Evolutionary conservation across 2,797 vertebrate genomes (phyloP), one percentile per base, ranked within the genome.

Genomic region (Lutjanus argentimaculatus): DNA sequence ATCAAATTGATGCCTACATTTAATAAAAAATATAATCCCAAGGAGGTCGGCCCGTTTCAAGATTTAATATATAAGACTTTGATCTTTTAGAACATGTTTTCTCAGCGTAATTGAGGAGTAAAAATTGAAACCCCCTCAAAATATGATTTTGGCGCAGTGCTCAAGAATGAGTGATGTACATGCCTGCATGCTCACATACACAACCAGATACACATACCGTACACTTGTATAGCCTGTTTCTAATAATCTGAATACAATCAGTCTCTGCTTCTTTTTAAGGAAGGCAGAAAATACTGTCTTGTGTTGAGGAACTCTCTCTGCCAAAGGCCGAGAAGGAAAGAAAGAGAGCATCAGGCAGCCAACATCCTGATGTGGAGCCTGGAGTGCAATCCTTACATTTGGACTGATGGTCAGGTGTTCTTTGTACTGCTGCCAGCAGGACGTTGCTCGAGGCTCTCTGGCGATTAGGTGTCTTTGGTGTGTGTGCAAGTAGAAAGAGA

Each of bases 391-490:
- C 80, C 75, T 89, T 88, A 85, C 86, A 86, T 92, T 94, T 88
- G 82, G 88, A 93, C 93, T 91, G 89, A 89, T 78, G 84, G 80
- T 92, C 90, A 92, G 88, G 87, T 91, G 85, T 77, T 74, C 92
- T 94, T 94, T 95, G 91, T 93, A 85, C 89, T 89, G 67, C 52
- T 86, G 91, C 95, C 94, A 95, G 74, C 30, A 43, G 87, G 91
- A 91, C 80, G 6, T 76, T 80, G 82, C 91, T 91, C 71, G 71
- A 73, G 90, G 89, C 88, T 90, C 67, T 77, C 67, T 62, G 72
- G 74, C 40, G 68, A 87, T 88, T 79, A 77, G 58, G 64, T 82
- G 75, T 89, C 82, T 90, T 80, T 72, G 55, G 69, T 53, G 58
- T 64, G 55, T 56, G 53, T 58, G 67, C 46, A 48, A 72, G 53